Evolutionary conservation across 2,888 invertebrate species (phyloP), one percentile per base, ranked within the genome.

Genomic region (Luffia ferchaultella): DNA sequence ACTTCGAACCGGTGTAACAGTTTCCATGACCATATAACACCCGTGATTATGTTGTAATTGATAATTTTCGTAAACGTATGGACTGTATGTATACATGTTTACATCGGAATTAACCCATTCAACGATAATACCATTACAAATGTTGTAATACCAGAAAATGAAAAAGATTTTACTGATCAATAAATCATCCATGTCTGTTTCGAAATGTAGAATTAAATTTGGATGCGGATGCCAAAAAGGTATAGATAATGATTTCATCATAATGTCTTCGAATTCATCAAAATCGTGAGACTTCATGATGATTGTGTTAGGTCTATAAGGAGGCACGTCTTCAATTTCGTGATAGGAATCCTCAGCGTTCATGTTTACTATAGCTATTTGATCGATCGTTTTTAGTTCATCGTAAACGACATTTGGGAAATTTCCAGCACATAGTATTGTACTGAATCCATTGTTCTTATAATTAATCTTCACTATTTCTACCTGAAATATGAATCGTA

Each of bases 181-280:
- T 43, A 58, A 53, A 20, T 55, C 58, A 9, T 63, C 53, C 18
- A 55, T 56, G 16, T 54, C 19, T 17, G 55, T 55, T n/a, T 69
- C 68, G 46, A 67, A 70, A 52, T 72, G 68, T 5, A 79, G 44
- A 44, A 79, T 58, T 2, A 76, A 54, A 41, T 75, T 67, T 2
- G 76, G 58, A 2, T 61, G 63, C 2, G 78, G 69, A 57, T 79
- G 70, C 75, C 76, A 79, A 54, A 71, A 72, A 0, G 71, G 64
- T 1, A 62, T 56, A 5, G 51, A 55, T 41, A 63, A 53, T 1
- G 65, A 53, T 60, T 70, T 70, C 1, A 54, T 54, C 9, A 79
- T 51, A n/a, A 63, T 63, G n/a, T 62, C 53, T 61, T 75, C 71
- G 54, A 71, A 72, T 16, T 73, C 61, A 2, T 52, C 54, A 47